Evolutionary conservation across 2,113 vertebrate genomes (phyloP), one percentile per base, ranked within the genome.

Genomic region (Cavia aperea): DNA sequence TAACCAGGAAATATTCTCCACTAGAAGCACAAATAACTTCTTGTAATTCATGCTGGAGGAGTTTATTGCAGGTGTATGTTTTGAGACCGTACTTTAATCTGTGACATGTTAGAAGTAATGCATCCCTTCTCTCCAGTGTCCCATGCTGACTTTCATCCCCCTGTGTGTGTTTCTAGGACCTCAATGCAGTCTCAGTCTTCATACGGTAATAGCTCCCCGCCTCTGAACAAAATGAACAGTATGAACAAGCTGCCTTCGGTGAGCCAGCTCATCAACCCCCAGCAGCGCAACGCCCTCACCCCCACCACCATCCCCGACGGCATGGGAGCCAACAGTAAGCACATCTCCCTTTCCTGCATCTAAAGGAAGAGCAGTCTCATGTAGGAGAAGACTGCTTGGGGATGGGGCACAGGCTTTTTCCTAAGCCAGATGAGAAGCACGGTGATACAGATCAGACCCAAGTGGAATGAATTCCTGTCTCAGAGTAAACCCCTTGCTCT

Each of bases 201-300:
- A 2, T 99, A 98, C 0, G 99, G 99, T 85, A 98, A 98, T 97
- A 98, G 72, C 96, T 99, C 99, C 58, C 99, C 99, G 0, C 98
- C 99, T 0, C 98, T 99, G 77, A 97, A 98, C 96, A 99, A 99
- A 96, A 98, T 98, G 97, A 98, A 97, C 97, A 98, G 97, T 96
- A 98, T 99, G 97, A 99, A 99, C 98, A 99, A 99, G 97, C 98
- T 99, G 93, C 99, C 99, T n/a, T 99, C 99, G 0, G 99, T 99
- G 98, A 99, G 99, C 97, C 99, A 99, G 97, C 98, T 99, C 65
- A 99, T 99, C 96, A 99, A 99, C 97, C 99, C 99, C 51, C 99
- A 99, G 97, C 99, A 99, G 97, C 98, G 99, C 95, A 99, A 99
- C 79, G 97, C 98, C 23, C 98, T 99, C 96, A 99, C 99, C 81